phyloP scores from a whole-genome alignment of 2,888 invertebrate species.

The Linnaemya tessellans region DNA sequence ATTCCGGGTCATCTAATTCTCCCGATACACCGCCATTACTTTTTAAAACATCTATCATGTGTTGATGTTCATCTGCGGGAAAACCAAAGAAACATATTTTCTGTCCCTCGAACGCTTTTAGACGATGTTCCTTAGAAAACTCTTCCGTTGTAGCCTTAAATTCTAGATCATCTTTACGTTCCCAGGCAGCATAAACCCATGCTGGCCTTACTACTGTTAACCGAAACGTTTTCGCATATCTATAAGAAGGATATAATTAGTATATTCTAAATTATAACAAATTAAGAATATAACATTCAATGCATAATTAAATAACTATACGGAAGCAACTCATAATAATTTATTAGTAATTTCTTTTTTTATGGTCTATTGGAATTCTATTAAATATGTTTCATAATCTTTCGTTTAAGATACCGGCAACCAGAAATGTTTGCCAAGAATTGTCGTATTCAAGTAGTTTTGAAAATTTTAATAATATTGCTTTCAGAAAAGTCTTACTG shows the following conservation, averaged over 20 bases:
- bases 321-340: too few relatives aligned
- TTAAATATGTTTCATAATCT: too few relatives aligned
- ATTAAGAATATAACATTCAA: too few relatives aligned
- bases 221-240: slow-evolving; percentile 94
- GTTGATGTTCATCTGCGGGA: slow-evolving; percentile 93
- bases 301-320: too few relatives aligned
- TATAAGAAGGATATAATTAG: slow-evolving; percentile 59
- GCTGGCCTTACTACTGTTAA: slow-evolving; percentile 93
- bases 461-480: too few relatives aligned
- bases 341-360: too few relatives aligned
- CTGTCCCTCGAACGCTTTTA: slow-evolving; percentile 94
- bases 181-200: slow-evolving; percentile 96
- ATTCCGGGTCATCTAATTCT: slow-evolving; percentile 90
- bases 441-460: too few relatives aligned
- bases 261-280: too few relatives aligned
- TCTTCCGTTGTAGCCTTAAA: slow-evolving; percentile 89
- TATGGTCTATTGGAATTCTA: too few relatives aligned
- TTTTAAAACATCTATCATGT: slow-evolving; percentile 95
- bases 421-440: too few relatives aligned
- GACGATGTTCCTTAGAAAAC: slow-evolving; percentile 88
- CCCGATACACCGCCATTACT: slow-evolving; percentile 93
- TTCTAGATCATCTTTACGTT: slow-evolving; percentile 87
- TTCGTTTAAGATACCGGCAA: too few relatives aligned
- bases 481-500: too few relatives aligned
- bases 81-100: slow-evolving; percentile 95